Evolutionary conservation across 1,140 invertebrate genomes (phyloP).

Genomic region (Drosophila arawakana): DNA sequence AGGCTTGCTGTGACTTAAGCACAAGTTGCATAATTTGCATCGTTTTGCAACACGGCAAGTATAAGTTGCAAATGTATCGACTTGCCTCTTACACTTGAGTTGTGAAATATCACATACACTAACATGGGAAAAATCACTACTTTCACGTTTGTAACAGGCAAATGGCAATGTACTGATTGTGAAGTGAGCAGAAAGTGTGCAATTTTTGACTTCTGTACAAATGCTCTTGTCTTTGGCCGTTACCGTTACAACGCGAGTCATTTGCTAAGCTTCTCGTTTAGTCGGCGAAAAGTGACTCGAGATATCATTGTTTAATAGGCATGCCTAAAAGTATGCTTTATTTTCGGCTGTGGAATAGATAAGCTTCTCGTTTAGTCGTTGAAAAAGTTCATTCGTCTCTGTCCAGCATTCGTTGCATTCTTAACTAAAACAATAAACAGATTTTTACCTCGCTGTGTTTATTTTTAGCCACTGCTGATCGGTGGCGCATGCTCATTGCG

Average conservation of each 20-base stretch:
- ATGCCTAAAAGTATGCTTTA: slow-evolving; percentile 9
- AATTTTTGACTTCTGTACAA: neutral
- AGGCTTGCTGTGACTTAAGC: neutral
- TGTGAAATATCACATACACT: too few relatives aligned
- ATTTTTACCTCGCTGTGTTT: too few relatives aligned
- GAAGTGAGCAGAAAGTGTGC: neutral
- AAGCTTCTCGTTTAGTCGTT: neutral
- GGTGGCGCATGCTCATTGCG: too few relatives aligned
- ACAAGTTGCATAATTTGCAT: neutral
- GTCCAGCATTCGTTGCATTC: too few relatives aligned
- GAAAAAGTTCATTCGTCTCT: too few relatives aligned
- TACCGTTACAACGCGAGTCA: slow-evolving; percentile 7
- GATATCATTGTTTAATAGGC: neutral
- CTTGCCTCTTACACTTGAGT: neutral
- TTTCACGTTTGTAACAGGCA: too few relatives aligned
- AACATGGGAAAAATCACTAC: too few relatives aligned
- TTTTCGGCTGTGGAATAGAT: neutral
- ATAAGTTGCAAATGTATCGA: neutral
- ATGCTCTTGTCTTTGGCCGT: neutral
- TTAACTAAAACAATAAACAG: too few relatives aligned
- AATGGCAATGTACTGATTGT: neutral
- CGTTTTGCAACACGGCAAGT: slow-evolving; percentile 8
- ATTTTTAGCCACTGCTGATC: too few relatives aligned
- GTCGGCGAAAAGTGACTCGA: too few relatives aligned
- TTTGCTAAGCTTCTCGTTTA: neutral